Evolutionary conservation across 2,113 vertebrate genomes (phyloP).

Genomic region (Gorsachius goisagi): DNA sequence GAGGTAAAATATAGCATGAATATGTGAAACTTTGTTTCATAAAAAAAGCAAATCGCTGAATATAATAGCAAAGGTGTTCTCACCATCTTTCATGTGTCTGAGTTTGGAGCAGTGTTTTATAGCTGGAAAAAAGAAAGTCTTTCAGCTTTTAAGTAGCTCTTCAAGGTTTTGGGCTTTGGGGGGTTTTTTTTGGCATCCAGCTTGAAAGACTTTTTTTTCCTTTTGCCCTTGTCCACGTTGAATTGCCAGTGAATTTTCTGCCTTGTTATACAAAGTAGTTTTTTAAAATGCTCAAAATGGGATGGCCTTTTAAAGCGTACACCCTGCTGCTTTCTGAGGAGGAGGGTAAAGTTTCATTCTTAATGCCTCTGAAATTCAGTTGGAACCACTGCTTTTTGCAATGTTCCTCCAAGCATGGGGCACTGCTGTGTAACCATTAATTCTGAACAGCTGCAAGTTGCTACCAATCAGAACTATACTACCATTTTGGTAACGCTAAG

Average conservation of each 20-base stretch:
- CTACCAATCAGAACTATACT: not conserved
- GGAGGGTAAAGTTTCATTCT: not conserved
- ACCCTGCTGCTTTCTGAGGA: not conserved
- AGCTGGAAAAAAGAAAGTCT: not conserved
- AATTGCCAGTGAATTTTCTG: not conserved
- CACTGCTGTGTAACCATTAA: not conserved
- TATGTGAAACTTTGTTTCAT: not conserved
- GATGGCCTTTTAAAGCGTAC: not conserved
- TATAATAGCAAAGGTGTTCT: not conserved
- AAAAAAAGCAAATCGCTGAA: not conserved
- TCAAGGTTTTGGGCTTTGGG: not conserved
- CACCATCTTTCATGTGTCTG: not conserved
- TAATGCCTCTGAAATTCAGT: not conserved
- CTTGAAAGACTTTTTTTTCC: not conserved
- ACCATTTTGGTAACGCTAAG: not conserved
- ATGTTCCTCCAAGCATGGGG: not conserved
- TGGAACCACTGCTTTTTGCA: not conserved
- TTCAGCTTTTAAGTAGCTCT: not conserved
- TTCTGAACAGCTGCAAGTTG: not conserved
- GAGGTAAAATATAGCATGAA: not conserved
- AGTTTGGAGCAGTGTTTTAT: not conserved
- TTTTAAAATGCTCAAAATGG: constrained; percentile 1
- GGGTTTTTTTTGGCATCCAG: not conserved
- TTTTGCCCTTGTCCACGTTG: not conserved
- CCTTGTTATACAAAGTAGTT: not conserved